These are phyloP conservation scores for Lasaia peninsularis DNA, from an alignment of 1,140 invertebrate genomes.

Conservation along the genomic window DNA sequence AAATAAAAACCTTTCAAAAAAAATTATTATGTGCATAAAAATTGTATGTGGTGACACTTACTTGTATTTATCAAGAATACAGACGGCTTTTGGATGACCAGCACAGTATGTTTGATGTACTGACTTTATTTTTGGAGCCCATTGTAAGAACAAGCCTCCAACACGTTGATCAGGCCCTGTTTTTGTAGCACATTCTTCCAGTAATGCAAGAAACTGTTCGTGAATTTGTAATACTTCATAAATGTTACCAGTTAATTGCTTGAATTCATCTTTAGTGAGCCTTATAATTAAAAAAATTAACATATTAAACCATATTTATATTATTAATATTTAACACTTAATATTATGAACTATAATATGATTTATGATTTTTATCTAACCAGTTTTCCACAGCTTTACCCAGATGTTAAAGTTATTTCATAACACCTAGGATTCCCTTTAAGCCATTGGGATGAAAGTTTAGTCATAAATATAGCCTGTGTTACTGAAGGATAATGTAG, in stretches of 20 bases:
- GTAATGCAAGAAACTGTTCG: slow-evolving; percentile 85
- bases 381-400: too few species aligned
- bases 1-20: not conserved
- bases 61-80: slow-evolving; percentile 94
- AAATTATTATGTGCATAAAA: not conserved
- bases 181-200: slow-evolving; percentile 86
- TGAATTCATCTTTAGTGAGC: slow-evolving; percentile 90
- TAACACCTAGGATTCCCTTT: too few species aligned
- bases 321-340: too few species aligned
- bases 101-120: slow-evolving; percentile 93
- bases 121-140: slow-evolving; percentile 90
- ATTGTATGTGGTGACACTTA: slow-evolving; percentile 62
- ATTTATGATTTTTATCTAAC: too few species aligned
- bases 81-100: slow-evolving; percentile 94
- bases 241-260: slow-evolving; percentile 91
- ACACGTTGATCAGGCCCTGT: slow-evolving; percentile 88
- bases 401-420: too few species aligned
- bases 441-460: too few species aligned
- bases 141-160: slow-evolving; percentile 93
- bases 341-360: too few species aligned
- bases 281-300: slow-evolving; percentile 75
- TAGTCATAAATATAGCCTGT: too few species aligned
- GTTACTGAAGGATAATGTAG: too few species aligned
- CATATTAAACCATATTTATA: too few species aligned
- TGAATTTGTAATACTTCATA: slow-evolving; percentile 91